Base-by-base conservation (phyloP, 2,888 invertebrate species). In the Prenolepis imparis region DNA sequence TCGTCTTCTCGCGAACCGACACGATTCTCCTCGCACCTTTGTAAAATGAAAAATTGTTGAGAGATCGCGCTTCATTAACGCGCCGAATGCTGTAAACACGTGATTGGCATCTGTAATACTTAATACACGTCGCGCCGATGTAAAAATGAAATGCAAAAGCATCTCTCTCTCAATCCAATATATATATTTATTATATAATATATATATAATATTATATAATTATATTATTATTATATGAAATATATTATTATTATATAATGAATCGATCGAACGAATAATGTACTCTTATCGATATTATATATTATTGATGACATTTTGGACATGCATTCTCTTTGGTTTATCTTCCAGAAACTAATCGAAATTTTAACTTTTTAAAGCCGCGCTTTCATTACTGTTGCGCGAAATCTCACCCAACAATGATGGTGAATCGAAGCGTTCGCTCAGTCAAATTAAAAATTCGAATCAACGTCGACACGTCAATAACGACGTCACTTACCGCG, bases 401-500 rank as follows among this genome's bases (percentile, higher is more conserved):
- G 21, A 55, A 57, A 55, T 70, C 55, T 36, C 18, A 5, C 32
- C 12, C 32, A 32, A 11, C 52, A 55, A 55, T 15, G 39, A 57
- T 67, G 28, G 28, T 18, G 39, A 77, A 32, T 18, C 52, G 52
- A 18, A 52, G n/a, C n/a, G 52, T 52, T 52, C 52, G n/a, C n/a
- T 68, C 39, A 28, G 68, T 5, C 41, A 39, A 77, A 77, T 77
- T 41, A 57, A 77, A 77, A 75, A 67, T 77, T 39, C 28, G 68
- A 9, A 28, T 39, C 52, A 21, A 44, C 18, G 15, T 70, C 41
- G 68, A 59, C 39, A 28, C 55, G 21, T 72, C 73, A 36, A 73
- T 73, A 73, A 80, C 72, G 57, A 78, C 67, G 72, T 72, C 73
- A 72, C 59, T 80, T 80, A 72, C 18, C 36, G 41, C 55, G 55